Percentiles rank a stretch among this genome's conserved stretches.
phyloP scores from a whole-genome alignment of 2,888 invertebrate species.

The Cephus nigrinus region DNA sequence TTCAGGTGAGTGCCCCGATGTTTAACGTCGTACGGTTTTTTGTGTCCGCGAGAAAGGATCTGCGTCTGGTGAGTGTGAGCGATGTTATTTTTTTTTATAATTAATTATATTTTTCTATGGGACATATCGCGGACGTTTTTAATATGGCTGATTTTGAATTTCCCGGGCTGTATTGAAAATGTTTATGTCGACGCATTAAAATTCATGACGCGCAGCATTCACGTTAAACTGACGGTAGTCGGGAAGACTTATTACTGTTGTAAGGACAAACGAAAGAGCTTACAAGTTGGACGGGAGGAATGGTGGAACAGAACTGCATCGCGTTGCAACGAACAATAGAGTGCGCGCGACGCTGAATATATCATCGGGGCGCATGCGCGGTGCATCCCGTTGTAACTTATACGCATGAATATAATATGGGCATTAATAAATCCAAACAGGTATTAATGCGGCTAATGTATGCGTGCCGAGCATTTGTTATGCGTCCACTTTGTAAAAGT shows the following conservation, averaged over 20 bases:
- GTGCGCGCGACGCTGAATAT: constrained; percentile 55
- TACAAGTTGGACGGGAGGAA: constrained; percentile 8
- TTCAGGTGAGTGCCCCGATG: neutral
- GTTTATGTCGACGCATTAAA: constrained; percentile 5
- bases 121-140: neutral
- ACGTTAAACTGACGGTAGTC: constrained; percentile 22
- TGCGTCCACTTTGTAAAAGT: constrained; percentile 55
- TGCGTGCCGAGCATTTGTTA: constrained; percentile 59
- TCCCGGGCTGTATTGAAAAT: constrained; percentile 8
- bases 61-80: neutral
- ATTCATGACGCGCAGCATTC: neutral
- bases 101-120: neutral
- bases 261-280: constrained; percentile 16
- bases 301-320: constrained; percentile 9
- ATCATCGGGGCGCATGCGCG: constrained; percentile 48
- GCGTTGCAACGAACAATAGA: constrained; percentile 48
- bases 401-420: constrained; percentile 60
- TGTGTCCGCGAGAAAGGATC: neutral
- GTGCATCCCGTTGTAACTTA: constrained; percentile 33
- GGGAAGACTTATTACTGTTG: constrained; percentile 29
- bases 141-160: neutral
- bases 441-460: constrained; percentile 64
- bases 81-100: neutral
- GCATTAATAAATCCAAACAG: constrained; percentile 62
- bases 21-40: neutral